phyloP scores from a whole-genome alignment of 2,888 invertebrate genomes.

The Harmothoe impar region DNA sequence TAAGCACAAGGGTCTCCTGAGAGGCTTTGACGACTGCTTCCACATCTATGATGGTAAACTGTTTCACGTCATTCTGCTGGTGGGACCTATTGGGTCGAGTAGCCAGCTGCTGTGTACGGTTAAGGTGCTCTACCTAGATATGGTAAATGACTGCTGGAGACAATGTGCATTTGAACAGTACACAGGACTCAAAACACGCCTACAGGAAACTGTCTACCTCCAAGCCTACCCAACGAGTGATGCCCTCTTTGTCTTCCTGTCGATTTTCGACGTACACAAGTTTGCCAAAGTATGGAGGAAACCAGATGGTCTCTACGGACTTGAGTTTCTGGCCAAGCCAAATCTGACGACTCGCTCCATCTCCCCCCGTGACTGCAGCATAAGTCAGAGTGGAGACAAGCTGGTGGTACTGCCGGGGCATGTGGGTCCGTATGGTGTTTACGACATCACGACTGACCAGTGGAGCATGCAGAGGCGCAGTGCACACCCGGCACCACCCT shows the following conservation, averaged over 20 bases:
- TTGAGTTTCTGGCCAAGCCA: slow-evolving; percentile 8
- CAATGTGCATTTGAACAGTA: slow-evolving; percentile 42
- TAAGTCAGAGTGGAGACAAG: slow-evolving; percentile 44
- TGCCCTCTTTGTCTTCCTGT: slow-evolving; percentile 38
- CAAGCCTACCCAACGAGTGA: neutral
- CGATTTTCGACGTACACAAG: neutral
- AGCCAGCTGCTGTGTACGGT: slow-evolving; percentile 18
- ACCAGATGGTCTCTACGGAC: slow-evolving; percentile 3
- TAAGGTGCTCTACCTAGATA: slow-evolving; percentile 36
- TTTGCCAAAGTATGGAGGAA: slow-evolving; percentile 29
- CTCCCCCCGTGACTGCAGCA: neutral
- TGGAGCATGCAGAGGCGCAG: slow-evolving; percentile 4
- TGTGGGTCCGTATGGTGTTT: slow-evolving; percentile 29
- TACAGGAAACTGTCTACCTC: neutral
- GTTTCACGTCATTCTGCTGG: slow-evolving; percentile 40
- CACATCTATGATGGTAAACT: slow-evolving; percentile 41
- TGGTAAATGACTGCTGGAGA: neutral
- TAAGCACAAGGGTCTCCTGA: slow-evolving; percentile 26
- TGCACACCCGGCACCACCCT: neutral
- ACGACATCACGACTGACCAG: slow-evolving; percentile 19
- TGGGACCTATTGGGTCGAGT: slow-evolving; percentile 19
- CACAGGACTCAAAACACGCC: neutral
- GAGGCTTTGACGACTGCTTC: slow-evolving; percentile 37
- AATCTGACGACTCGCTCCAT: neutral
- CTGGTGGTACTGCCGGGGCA: slow-evolving; percentile 14